Conservation (phyloP, 2,797 vertebrate species). For the Sebastes oblongus region DNA sequence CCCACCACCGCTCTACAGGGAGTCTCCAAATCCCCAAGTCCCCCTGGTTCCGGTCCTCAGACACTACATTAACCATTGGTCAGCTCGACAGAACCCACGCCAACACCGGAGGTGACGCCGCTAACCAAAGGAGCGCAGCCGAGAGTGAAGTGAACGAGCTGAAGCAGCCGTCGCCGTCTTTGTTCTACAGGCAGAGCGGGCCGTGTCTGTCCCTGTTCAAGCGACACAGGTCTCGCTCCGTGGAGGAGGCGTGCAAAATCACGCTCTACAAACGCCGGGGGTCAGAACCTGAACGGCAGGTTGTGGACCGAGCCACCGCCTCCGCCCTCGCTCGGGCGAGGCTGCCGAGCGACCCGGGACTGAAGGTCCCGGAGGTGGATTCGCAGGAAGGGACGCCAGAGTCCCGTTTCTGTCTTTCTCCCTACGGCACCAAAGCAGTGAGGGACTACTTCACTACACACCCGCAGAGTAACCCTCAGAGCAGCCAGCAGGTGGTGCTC, state of each 20-base stretch:
- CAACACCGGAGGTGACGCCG: background rate
- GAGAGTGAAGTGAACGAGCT: conserved; percentile 8
- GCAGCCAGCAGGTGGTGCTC: conserved; percentile 76
- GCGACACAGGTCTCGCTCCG: conserved; percentile 55
- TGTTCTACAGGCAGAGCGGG: conserved; percentile 64
- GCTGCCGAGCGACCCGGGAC: conserved; percentile 64
- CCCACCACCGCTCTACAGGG: conserved; percentile 64
- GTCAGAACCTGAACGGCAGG: conserved; percentile 59
- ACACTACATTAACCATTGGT: conserved; percentile 22
- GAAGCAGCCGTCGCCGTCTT: conserved; percentile 37
- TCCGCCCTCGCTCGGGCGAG: conserved; percentile 2
- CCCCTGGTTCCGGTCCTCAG: conserved; percentile 36
- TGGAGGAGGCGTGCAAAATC: conserved; percentile 23
- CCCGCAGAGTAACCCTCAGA: conserved; percentile 70
- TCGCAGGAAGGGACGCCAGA: background rate
- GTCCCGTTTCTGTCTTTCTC: conserved; percentile 70
- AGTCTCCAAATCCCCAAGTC: conserved; percentile 51
- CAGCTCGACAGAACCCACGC: conserved; percentile 29
- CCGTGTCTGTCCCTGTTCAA: conserved; percentile 68
- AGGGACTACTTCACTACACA: conserved; percentile 75
- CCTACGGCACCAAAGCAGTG: conserved; percentile 69
- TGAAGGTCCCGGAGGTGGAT: conserved; percentile 65
- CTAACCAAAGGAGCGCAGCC: background rate
- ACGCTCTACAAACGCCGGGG: conserved; percentile 48
- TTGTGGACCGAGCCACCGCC: conserved; percentile 35